Evolutionary conservation across 2,797 vertebrate species (phyloP).

Genomic region (Melanotaenia maccullochi): DNA sequence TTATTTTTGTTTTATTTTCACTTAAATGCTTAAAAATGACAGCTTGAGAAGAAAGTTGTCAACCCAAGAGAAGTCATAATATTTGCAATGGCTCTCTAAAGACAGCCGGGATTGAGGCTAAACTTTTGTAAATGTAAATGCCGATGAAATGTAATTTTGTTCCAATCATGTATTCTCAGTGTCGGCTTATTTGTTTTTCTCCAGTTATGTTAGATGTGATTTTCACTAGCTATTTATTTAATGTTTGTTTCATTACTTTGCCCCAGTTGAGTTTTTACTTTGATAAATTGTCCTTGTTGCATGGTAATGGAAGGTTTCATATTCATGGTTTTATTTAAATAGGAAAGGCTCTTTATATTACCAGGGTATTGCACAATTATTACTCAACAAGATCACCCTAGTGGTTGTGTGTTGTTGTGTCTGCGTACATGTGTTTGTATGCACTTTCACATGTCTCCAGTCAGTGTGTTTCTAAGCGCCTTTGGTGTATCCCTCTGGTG

Average conservation of each 20-base stretch:
- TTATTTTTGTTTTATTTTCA: not conserved
- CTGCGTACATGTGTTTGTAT: conserved; percentile 20
- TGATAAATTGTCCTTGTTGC: conserved; percentile 69
- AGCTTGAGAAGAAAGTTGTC: conserved; percentile 32
- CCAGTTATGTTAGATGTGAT: conserved; percentile 49
- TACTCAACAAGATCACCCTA: conserved; percentile 39
- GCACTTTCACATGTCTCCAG: conserved; percentile 26
- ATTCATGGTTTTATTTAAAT: conserved; percentile 56
- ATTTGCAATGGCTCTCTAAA: conserved; percentile 40
- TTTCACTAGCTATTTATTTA: conserved; percentile 65
- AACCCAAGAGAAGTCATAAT: conserved; percentile 27
- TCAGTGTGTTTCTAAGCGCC: conserved; percentile 51
- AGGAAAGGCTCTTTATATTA: conserved; percentile 42
- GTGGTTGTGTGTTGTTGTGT: conserved; percentile 27
- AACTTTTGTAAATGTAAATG: conserved; percentile 37
- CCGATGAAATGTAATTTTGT: conserved; percentile 55
- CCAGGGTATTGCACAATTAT: conserved; percentile 55
- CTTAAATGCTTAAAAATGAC: conserved; percentile 41
- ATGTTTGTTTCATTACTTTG: conserved; percentile 65
- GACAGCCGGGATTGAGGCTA: not conserved
- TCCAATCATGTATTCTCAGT: conserved; percentile 48
- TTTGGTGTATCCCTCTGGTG: conserved; percentile 55
- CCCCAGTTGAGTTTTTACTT: conserved; percentile 55
- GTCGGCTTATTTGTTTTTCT: conserved; percentile 53
- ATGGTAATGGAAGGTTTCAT: conserved; percentile 50